Percentiles rank a stretch among this genome's conserved stretches.
Evolutionary conservation across 1,140 invertebrate species (phyloP).

Genomic region (Drosophila subpulchrella): DNA sequence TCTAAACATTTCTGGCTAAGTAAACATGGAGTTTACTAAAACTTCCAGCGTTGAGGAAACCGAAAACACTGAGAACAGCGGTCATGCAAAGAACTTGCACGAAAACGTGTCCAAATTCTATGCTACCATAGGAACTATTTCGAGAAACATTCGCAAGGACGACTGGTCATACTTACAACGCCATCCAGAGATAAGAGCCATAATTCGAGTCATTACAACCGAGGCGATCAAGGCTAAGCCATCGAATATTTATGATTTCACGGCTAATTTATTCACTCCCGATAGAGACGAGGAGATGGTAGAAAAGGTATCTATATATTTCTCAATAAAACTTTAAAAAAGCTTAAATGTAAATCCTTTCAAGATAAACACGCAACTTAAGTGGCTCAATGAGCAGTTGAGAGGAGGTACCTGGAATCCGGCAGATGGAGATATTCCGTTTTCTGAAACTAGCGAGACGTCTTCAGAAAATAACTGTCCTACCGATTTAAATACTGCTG

Average conservation of each 20-base stretch:
- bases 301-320: constrained; percentile 17
- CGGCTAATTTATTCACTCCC: constrained; percentile 27
- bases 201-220: constrained; percentile 48
- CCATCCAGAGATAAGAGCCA: constrained; percentile 62
- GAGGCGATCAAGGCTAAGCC: constrained; percentile 36
- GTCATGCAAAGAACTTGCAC: not conserved
- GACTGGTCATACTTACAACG: constrained; percentile 49
- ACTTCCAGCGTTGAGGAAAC: constrained; percentile 8
- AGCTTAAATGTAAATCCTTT: not conserved
- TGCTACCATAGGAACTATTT: constrained; percentile 42
- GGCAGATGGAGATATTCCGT: constrained; percentile 27
- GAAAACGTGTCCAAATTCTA: constrained; percentile 34
- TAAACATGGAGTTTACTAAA: constrained; percentile 9
- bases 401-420: constrained; percentile 18
- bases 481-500: not conserved
- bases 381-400: constrained; percentile 39
- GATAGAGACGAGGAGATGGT: constrained; percentile 13
- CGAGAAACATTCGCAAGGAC: constrained; percentile 34
- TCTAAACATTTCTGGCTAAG: no score
- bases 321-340: not conserved
- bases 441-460: constrained; percentile 18
- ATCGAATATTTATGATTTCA: constrained; percentile 28
- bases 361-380: constrained; percentile 62
- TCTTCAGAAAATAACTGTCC: constrained; percentile 7
- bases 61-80: not conserved